Evolutionary conservation across 2,888 invertebrate species (phyloP).

Genomic region (Gandaritis pyraliata): DNA sequence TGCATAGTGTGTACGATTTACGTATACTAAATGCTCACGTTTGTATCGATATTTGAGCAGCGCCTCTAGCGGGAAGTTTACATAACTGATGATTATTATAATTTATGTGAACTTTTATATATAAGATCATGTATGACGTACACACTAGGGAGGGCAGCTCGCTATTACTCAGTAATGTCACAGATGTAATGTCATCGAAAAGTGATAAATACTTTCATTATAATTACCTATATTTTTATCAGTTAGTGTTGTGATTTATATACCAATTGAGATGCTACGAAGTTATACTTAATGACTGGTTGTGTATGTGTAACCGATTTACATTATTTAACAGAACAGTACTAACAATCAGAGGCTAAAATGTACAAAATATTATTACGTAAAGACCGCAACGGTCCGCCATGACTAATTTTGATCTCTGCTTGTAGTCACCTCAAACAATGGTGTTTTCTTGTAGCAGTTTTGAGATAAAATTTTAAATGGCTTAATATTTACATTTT

Average conservation of each 20-base stretch:
- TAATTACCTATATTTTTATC: background rate
- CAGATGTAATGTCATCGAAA: too few species aligned
- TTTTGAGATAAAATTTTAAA: slow-evolving; percentile 53
- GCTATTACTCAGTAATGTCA: too few species aligned
- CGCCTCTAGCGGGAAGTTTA: too few species aligned
- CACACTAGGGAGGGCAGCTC: too few species aligned
- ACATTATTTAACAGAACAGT: slow-evolving; percentile 66
- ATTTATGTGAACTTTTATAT: too few species aligned
- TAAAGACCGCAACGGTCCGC: slow-evolving; percentile 69
- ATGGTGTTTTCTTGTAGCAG: slow-evolving; percentile 66
- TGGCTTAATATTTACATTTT: slow-evolving; percentile 60
- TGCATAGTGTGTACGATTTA: too few species aligned
- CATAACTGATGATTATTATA: too few species aligned
- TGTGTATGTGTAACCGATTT: slow-evolving; percentile 43
- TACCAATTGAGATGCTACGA: slow-evolving; percentile 54
- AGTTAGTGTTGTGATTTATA: slow-evolving; percentile 49
- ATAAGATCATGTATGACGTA: too few species aligned
- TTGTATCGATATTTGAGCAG: too few species aligned
- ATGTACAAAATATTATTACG: slow-evolving; percentile 72
- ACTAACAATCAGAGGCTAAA: slow-evolving; percentile 68
- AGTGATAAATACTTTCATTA: too few species aligned
- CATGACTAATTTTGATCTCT: slow-evolving; percentile 80
- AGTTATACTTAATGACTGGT: slow-evolving; percentile 47
- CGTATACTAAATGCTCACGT: too few species aligned
- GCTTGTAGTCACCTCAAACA: slow-evolving; percentile 63